These are phyloP conservation scores for Geophilus truncorum DNA, from an alignment of 2,888 invertebrate species.

Conservation along the genomic window DNA sequence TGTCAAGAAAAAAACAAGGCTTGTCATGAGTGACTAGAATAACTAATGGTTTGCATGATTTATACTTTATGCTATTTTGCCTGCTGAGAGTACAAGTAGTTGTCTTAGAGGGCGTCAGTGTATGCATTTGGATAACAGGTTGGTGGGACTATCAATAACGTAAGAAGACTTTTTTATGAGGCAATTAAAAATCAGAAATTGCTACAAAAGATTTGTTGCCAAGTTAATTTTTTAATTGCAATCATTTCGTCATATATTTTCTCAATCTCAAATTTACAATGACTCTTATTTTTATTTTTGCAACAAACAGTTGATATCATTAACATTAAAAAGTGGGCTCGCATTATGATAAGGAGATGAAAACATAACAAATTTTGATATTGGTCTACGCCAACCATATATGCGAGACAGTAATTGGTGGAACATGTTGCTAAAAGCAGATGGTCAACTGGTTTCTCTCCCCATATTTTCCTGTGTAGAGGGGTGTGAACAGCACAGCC, in stretches of 20 bases:
- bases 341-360: neutral
- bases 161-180: slow-evolving; percentile 5
- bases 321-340: neutral
- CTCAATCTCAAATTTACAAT: neutral
- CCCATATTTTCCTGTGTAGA: neutral
- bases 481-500: neutral
- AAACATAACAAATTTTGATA: neutral
- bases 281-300: neutral
- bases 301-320: neutral
- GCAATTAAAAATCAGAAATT: slow-evolving; percentile 6
- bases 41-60: slow-evolving; percentile 6
- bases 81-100: neutral
- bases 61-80: neutral
- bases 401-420: slow-evolving; percentile 7
- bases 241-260: neutral
- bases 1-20: neutral
- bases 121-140: neutral
- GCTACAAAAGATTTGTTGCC: slow-evolving; percentile 23
- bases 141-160: slow-evolving; percentile 4
- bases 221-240: slow-evolving; percentile 13
- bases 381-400: neutral
- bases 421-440: slow-evolving; percentile 20
- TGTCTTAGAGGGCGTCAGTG: slow-evolving; percentile 17
- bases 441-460: slow-evolving; percentile 6
- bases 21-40: slow-evolving; percentile 8